These are phyloP conservation scores for Thaumetopoea pityocampa DNA, from an alignment of 1,140 invertebrate species.

Conservation along the genomic window DNA sequence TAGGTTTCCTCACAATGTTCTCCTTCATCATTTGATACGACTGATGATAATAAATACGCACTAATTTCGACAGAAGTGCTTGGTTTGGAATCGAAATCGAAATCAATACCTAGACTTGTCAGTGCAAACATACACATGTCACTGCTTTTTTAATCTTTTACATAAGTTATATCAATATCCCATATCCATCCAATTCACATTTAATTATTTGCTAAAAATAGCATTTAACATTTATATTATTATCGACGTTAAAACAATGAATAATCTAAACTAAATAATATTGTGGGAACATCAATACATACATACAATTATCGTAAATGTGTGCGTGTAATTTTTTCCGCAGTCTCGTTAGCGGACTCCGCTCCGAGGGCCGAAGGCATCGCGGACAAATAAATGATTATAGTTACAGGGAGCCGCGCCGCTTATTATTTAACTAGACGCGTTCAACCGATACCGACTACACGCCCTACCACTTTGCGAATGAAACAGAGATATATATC, in stretches of 20 bases:
- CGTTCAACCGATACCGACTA: conserved; percentile 53
- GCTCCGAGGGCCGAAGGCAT: conserved; percentile 44
- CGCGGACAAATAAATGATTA: conserved; percentile 67
- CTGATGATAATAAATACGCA: too few relatives aligned
- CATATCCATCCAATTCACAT: too few relatives aligned
- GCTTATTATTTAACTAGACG: conserved; percentile 73
- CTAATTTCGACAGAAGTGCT: too few relatives aligned
- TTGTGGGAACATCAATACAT: conserved; percentile 36
- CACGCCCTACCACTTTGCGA: conserved; percentile 49
- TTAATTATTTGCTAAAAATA: too few relatives aligned
- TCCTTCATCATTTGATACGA: too few relatives aligned
- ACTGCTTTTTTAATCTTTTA: too few relatives aligned
- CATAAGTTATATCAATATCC: too few relatives aligned
- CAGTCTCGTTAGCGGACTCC: conserved; percentile 64
- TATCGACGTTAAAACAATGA: conserved; percentile 15
- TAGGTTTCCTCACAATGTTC: too few relatives aligned
- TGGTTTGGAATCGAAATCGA: too few relatives aligned
- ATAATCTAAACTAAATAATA: conserved; percentile 16
- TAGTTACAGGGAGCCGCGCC: conserved; percentile 63
- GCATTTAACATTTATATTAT: too few relatives aligned
- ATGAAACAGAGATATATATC: conserved; percentile 30
- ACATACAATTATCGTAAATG: conserved; percentile 34
- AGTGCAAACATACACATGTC: too few relatives aligned
- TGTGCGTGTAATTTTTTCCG: conserved; percentile 50
- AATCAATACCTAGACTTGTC: too few relatives aligned